Evolutionary conservation across 2,113 vertebrate species (phyloP).

Genomic region (Paramormyrops kingsleyae): DNA sequence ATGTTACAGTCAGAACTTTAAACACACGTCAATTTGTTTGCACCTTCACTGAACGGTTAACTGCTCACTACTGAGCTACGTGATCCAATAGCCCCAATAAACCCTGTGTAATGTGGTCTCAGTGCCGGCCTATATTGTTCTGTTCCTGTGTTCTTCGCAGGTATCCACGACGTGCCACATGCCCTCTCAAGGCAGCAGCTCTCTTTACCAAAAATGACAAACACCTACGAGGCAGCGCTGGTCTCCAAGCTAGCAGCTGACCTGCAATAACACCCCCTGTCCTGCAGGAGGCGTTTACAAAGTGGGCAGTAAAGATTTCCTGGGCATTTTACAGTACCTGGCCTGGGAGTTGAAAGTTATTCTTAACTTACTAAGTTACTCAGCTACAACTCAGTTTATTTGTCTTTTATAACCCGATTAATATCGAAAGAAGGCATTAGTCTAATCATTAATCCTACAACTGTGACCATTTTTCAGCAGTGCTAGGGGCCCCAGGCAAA

Average conservation of each 20-base stretch:
- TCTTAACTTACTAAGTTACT: neutral
- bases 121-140: neutral
- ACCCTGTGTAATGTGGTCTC: neutral
- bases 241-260: neutral
- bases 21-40: slow-evolving; percentile 35
- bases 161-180: neutral
- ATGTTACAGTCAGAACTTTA: slow-evolving; percentile 35
- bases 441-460: neutral
- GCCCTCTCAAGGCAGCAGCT: neutral
- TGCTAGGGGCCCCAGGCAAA: neutral
- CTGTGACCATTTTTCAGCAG: neutral
- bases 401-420: neutral
- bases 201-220: neutral
- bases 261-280: neutral
- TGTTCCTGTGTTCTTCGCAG: no score
- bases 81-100: neutral
- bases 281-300: neutral
- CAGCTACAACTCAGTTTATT: neutral
- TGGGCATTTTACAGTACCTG: neutral
- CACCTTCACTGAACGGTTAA: slow-evolving; percentile 23
- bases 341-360: neutral
- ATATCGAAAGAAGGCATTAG: neutral
- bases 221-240: neutral
- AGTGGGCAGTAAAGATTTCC: neutral
- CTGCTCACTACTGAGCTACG: neutral